These are phyloP conservation scores for Intellagama lesueurii DNA, from an alignment of 2,797 vertebrate species.

Conservation along the genomic window DNA sequence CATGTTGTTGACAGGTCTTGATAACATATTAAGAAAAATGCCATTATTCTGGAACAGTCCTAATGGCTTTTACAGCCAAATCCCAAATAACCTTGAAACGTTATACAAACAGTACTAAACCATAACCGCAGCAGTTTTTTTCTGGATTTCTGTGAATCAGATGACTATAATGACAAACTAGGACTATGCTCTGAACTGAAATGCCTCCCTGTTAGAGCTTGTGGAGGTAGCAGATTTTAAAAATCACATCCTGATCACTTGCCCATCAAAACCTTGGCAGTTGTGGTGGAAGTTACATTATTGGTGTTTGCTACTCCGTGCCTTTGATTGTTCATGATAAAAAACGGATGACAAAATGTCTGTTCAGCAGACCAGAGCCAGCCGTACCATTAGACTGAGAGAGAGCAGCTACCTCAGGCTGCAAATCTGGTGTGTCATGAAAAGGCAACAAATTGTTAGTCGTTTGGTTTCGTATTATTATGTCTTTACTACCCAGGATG, in stretches of 20 bases:
- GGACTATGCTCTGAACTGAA: background rate
- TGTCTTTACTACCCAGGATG: too few species aligned
- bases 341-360: background rate
- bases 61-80: slow-evolving; percentile 57
- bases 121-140: slow-evolving; percentile 5
- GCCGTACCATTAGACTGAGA: too few species aligned
- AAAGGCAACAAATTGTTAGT: background rate
- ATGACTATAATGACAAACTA: background rate
- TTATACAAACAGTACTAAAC: slow-evolving; percentile 30
- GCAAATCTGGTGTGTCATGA: background rate
- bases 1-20: slow-evolving; percentile 54
- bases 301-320: background rate
- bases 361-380: background rate
- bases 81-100: slow-evolving; percentile 44
- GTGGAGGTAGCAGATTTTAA: background rate
- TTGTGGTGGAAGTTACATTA: background rate
- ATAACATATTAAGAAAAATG: slow-evolving; percentile 9
- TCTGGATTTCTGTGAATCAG: background rate
- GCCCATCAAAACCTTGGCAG: background rate
- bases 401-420: too few species aligned
- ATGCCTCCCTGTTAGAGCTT: background rate
- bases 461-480: background rate
- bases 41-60: slow-evolving; percentile 30
- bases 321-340: background rate
- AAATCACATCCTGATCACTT: background rate